These are phyloP conservation scores for Pelusios castaneus DNA, from an alignment of 2,113 vertebrate species.

Conservation along the genomic window DNA sequence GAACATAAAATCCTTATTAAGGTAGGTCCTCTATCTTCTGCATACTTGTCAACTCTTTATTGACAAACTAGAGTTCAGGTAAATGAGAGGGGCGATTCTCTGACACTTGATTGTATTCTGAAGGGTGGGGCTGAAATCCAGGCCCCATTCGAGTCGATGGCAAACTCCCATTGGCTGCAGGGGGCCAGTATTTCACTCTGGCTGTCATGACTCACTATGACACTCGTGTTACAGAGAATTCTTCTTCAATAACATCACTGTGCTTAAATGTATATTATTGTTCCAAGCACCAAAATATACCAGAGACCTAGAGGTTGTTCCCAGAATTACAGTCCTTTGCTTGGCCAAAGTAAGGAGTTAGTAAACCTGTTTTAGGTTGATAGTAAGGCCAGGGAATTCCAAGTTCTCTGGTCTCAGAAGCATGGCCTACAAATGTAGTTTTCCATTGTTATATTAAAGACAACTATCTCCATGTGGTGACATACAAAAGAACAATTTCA, in stretches of 20 bases:
- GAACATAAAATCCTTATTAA: not conserved
- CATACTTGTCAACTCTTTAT: not conserved
- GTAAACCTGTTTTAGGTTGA: not conserved
- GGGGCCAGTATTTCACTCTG: not conserved
- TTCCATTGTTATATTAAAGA: not conserved
- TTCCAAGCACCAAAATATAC: rapidly evolving
- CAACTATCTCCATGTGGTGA: not conserved
- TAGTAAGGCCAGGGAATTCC: not conserved
- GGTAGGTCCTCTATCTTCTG: rapidly evolving
- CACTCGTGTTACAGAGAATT: not conserved
- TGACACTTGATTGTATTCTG: rapidly evolving
- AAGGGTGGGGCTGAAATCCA: not conserved
- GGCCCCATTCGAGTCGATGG: rapidly evolving
- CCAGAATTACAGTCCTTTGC: not conserved
- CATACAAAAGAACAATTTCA: not conserved
- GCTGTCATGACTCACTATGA: rapidly evolving
- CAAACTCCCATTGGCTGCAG: not conserved
- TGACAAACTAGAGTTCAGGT: not conserved
- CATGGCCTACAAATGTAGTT: rapidly evolving
- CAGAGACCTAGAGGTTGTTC: not conserved
- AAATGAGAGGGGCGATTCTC: rapidly evolving
- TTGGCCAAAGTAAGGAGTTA: not conserved
- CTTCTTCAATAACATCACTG: not conserved
- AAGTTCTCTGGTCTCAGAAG: not conserved
- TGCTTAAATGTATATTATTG: not conserved